Evolutionary conservation across 2,888 invertebrate species (phyloP).

Genomic region (Dermolepida albohirtum): DNA sequence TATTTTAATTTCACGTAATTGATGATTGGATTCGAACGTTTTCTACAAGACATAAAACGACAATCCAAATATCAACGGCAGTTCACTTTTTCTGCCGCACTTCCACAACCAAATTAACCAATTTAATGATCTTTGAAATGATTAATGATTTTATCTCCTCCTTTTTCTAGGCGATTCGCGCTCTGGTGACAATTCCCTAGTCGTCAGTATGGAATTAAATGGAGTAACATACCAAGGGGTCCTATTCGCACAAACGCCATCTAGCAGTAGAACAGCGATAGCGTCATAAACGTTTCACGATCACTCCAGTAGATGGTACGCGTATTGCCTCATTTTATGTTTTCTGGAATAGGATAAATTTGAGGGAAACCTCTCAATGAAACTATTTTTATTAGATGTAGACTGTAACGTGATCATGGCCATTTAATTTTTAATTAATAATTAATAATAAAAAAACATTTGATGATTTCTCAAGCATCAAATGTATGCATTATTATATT

Average conservation of each 20-base stretch:
- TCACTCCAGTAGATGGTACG: constrained; percentile 15
- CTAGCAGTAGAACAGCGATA: constrained; percentile 57
- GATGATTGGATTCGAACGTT: constrained; percentile 9
- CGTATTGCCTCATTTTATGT: too few relatives aligned
- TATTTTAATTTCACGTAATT: constrained; percentile 37
- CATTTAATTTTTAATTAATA: too few relatives aligned
- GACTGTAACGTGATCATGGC: too few relatives aligned
- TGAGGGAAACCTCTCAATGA: too few relatives aligned
- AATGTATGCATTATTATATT: too few relatives aligned
- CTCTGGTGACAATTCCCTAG: constrained; percentile 88
- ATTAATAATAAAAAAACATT: too few relatives aligned
- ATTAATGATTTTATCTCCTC: constrained; percentile 44
- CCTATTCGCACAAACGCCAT: constrained; percentile 75
- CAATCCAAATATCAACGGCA: too few relatives aligned
- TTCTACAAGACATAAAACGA: too few relatives aligned
- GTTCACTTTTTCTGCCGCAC: too few relatives aligned
- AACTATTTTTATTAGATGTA: too few relatives aligned
- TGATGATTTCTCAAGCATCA: too few relatives aligned
- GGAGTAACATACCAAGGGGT: constrained; percentile 96
- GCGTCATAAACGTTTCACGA: constrained; percentile 54
- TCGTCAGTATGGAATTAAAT: constrained; percentile 96
- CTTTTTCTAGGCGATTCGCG: constrained; percentile 80
- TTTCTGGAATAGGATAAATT: too few relatives aligned
- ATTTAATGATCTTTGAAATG: constrained; percentile 31
- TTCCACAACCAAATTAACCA: constrained; percentile 27